phyloP scores from a whole-genome alignment of 2,797 vertebrate genomes.

The Poecile montanus region DNA sequence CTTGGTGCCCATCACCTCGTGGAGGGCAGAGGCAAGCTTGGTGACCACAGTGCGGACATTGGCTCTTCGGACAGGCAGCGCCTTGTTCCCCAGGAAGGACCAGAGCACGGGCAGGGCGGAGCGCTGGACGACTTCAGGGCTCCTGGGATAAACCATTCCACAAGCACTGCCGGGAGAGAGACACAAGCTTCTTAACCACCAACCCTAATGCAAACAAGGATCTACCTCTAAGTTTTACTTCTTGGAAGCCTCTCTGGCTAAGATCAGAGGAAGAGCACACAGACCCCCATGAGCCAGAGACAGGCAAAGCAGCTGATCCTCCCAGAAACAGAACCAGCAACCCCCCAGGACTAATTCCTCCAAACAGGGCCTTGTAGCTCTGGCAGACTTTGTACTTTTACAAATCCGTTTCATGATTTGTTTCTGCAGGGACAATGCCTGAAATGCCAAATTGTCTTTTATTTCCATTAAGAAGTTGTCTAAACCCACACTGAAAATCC shows the following conservation, averaged over 20 bases:
- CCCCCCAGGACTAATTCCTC: neutral
- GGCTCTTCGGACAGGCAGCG: too few species aligned
- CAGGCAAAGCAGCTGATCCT: neutral
- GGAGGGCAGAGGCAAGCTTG: too few species aligned
- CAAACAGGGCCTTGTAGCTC: neutral
- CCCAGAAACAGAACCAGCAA: neutral
- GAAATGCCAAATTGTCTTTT: too few species aligned
- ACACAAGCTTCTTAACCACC: neutral
- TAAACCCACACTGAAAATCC: too few species aligned
- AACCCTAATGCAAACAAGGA: neutral
- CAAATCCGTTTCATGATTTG: neutral
- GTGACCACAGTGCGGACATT: too few species aligned
- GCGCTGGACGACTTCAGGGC: neutral
- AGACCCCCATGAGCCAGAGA: neutral
- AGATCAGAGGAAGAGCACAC: neutral
- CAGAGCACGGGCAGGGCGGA: neutral
- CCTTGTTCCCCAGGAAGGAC: too few species aligned
- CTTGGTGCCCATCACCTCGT: too few species aligned
- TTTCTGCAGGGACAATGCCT: too few species aligned
- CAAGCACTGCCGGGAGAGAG: neutral
- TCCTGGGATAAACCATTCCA: neutral
- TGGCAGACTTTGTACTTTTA: neutral
- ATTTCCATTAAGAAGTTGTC: too few species aligned
- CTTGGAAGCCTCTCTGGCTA: neutral
- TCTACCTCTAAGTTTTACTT: neutral